phyloP scores from a whole-genome alignment of 2,797 vertebrate genomes.

The Aphelocoma californica region DNA sequence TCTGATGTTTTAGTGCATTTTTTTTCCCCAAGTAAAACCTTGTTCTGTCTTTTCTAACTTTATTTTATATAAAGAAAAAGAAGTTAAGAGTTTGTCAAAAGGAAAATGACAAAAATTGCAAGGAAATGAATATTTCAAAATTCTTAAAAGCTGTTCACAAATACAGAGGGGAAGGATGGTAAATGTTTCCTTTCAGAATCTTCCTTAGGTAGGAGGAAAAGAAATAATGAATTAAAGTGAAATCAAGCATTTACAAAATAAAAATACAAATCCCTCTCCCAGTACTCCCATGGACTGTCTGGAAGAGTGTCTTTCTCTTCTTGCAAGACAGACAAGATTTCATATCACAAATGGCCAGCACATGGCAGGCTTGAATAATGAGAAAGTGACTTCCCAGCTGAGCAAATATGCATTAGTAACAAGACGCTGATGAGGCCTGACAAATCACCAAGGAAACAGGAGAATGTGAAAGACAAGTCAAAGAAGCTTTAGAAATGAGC shows the following conservation, averaged over 20 bases:
- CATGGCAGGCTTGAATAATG: conserved; percentile 60
- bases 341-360: conserved; percentile 52
- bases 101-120: background rate
- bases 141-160: background rate
- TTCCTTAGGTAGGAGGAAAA: background rate
- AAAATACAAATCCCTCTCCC: background rate
- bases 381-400: conserved; percentile 45
- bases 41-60: background rate
- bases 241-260: background rate
- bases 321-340: conserved; percentile 29
- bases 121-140: background rate
- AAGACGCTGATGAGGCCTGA: conserved; percentile 47
- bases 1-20: background rate
- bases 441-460: conserved; percentile 55
- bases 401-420: conserved; percentile 59
- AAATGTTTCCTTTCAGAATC: background rate
- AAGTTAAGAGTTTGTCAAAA: background rate
- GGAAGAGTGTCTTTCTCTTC: background rate
- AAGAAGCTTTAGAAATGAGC: conserved; percentile 23
- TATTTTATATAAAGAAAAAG: background rate
- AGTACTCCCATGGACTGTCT: background rate
- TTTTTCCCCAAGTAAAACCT: background rate
- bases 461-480: conserved; percentile 3
- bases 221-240: background rate
- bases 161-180: background rate